Evolutionary conservation across 2,888 invertebrate species (phyloP), one percentile per base, ranked within the genome.

Genomic region (Drosophila gaucha): DNA sequence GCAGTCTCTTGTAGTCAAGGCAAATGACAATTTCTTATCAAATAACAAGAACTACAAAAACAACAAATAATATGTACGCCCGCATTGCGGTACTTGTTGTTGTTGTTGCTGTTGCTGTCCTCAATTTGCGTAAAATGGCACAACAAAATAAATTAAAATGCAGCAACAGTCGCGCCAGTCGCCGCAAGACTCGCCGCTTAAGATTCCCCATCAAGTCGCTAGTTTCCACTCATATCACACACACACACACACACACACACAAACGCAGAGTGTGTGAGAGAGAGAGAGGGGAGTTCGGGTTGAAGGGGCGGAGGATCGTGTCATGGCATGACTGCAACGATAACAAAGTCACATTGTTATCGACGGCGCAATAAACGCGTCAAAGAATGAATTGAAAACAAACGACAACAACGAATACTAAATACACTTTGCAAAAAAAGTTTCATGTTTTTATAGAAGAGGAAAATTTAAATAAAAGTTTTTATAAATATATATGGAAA

Each of bases 91-190:
- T 22, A 22, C 46, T 22, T 44, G 35, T 59, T 54, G 50, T 18
- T 39, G 14, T 63, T 59, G 28, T 43, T 62, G 54, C 33, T 63
- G 52, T 35, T 67, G 65, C 57, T 80, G 86, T 78, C 76, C 88
- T 88, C 86, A 88, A 86, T 83, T 85, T 71, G 86, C 76, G 83
- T 78, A 82, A 83, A 83, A 83, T 82, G 86, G 82, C 88, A 82
- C 82, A 82, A 64, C 82, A 67, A 85, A 80, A 85, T 85, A 85
- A 83, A 88, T 83, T 82, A 87, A 83, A 87, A 80, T 82, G 82
- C 82, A 82, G 67, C 67, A 64, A 67, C 49, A 58, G 79, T 72
- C 59, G 67, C 46, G 44, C 63, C 51, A 57, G 41, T 46, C 43
- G 74, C 46, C 54, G 74, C 64, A 57, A 75, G 73, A 51, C 43